These are phyloP conservation scores for Heliocidaris tuberculata DNA, from an alignment of 35 echinoderm and acorn worm species.

Conservation along the genomic window DNA sequence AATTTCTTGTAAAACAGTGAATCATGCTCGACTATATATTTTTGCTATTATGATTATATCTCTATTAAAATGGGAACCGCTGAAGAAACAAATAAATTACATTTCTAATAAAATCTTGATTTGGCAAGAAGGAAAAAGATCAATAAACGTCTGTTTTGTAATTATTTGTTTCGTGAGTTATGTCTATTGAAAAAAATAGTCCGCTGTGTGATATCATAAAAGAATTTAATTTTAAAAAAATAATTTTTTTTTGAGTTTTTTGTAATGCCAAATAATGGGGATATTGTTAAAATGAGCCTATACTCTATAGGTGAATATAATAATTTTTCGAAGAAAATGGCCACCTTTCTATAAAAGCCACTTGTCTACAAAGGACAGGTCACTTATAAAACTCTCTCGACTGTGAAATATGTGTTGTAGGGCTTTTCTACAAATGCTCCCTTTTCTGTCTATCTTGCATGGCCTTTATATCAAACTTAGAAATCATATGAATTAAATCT, in stretches of 20 bases:
- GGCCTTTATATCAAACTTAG: too few species aligned
- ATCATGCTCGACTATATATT: not conserved
- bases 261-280: too few species aligned
- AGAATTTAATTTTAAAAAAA: not conserved
- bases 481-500: too few species aligned
- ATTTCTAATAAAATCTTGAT: not conserved
- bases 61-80: not conserved
- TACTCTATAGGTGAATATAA: too few species aligned
- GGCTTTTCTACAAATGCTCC: too few species aligned
- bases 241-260: not conserved
- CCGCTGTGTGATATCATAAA: not conserved
- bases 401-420: too few species aligned
- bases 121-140: not conserved
- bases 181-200: not conserved
- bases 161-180: not conserved
- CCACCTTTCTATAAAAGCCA: too few species aligned
- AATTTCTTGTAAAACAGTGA: not conserved
- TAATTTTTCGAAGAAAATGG: too few species aligned
- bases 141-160: not conserved
- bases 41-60: not conserved
- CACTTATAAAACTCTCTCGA: too few species aligned
- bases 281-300: too few species aligned
- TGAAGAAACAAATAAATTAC: not conserved
- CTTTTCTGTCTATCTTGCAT: too few species aligned
- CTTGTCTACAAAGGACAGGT: too few species aligned